phyloP scores from a whole-genome alignment of 2,797 vertebrate genomes.

The Coendou prehensilis region DNA sequence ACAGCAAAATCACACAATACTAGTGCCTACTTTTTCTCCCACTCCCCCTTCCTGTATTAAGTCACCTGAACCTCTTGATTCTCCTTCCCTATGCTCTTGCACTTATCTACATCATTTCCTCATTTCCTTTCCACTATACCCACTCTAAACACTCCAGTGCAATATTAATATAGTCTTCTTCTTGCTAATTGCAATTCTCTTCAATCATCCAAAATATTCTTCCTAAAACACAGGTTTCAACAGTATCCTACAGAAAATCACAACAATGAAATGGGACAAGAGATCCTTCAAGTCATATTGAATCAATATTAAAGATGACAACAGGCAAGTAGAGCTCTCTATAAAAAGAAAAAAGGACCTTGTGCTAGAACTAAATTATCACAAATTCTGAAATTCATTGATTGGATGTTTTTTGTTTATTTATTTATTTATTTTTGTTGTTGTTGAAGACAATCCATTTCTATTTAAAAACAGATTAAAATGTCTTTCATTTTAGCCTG shows the following conservation, averaged over 20 bases:
- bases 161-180: not conserved
- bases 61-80: not conserved
- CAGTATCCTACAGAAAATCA: not conserved
- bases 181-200: not conserved
- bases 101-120: not conserved
- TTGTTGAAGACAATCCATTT: constrained; percentile 12
- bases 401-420: not conserved
- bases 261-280: not conserved
- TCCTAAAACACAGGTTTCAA: not conserved
- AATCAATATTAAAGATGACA: not conserved
- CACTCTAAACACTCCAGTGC: not conserved
- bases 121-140: not conserved
- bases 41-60: not conserved
- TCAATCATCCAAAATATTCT: not conserved
- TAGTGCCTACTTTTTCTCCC: not conserved
- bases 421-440: not conserved
- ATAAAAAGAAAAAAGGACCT: not conserved
- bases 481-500: not conserved
- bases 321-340: not conserved
- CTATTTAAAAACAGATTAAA: not conserved
- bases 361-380: not conserved
- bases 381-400: not conserved
- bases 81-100: not conserved
- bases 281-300: not conserved
- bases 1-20: not conserved